Base-by-base conservation (phyloP, 2,113 vertebrate genomes). In the Sinocyclocheilus maitianheensis region DNA sequence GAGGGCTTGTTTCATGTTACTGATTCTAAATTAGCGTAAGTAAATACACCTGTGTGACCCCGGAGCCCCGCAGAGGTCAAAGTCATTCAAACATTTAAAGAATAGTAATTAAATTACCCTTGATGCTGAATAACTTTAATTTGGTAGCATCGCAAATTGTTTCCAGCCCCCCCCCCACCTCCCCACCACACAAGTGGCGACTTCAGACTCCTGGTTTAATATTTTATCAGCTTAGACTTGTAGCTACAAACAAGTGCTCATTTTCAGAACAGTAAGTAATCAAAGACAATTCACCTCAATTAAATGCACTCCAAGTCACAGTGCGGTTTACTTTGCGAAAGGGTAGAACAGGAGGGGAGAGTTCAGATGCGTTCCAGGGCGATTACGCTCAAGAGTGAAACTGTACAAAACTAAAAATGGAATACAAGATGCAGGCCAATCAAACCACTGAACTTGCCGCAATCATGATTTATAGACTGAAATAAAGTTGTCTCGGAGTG, bases 41-140 rank as follows among this genome's bases (percentile, higher is more conserved):
- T 94, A 95, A 95, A 95, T 94, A 95, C 95, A 95, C 94, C 95
- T 95, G 95, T 91, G 63, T 8, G 94, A 95, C 94, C 94, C 82
- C 79, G 0, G 86, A 93, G 93, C 88, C 93, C 92, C 92, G 89
- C 79, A 92, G 88, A 93, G 94, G 94, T 94, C 94, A 95, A 95
- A 95, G 94, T 95, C 94, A 95, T 95, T 95, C 94, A 95, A 95
- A 95, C 94, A 95, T 95, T 95, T 95, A 94, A 95, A 95, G 94
- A 95, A 94, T 94, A 93, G 94, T 95, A 95, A 95, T 95, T 95
- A 94, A 95, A 95, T 94, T 94, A 95, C 94, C 92, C 92, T 93
- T 92, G 93, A 93, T 94, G 93, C 91, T 93, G 94, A 94, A 95
- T 95, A 94, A 94, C 94, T 94, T 26, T 26, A 26, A 26, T 26